phyloP scores from a whole-genome alignment of 2,797 vertebrate genomes.

The Lithobates pipiens region DNA sequence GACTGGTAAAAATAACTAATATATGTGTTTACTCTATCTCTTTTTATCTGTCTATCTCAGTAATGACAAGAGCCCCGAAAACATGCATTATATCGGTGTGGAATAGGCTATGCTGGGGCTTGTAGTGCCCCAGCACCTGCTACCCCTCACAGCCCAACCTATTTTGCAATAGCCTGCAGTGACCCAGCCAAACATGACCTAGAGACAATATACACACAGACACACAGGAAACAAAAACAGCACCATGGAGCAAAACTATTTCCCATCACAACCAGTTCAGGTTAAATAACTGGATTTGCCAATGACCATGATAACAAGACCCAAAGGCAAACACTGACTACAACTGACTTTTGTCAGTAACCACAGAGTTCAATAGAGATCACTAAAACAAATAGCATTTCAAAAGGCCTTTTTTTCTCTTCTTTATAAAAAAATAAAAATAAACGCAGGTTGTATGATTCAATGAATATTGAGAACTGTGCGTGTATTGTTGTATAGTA shows the following conservation, averaged over 20 bases:
- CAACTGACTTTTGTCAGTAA: slow-evolving; percentile 68
- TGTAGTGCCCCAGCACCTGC: too few species aligned
- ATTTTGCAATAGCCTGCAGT: not conserved
- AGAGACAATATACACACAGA: not conserved
- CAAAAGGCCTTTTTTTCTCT: not conserved
- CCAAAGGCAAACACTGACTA: slow-evolving; percentile 70
- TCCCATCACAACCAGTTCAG: slow-evolving; percentile 51
- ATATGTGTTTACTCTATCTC: too few species aligned
- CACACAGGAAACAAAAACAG: not conserved
- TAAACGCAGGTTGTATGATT: not conserved
- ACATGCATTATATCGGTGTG: too few species aligned
- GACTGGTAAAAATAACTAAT: too few species aligned
- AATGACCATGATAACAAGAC: slow-evolving; percentile 70
- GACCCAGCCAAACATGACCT: not conserved
- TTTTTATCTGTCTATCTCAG: too few species aligned
- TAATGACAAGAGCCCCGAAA: too few species aligned
- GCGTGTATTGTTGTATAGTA: not conserved
- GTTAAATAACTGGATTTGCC: slow-evolving; percentile 66
- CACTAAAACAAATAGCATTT: slow-evolving; percentile 66
- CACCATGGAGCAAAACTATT: not conserved
- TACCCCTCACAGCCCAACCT: too few species aligned
- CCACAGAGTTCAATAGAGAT: slow-evolving; percentile 71
- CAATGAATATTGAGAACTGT: too few species aligned
- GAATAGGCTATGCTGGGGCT: too few species aligned
- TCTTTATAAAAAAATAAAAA: slow-evolving; percentile 8